A percentile compares a stretch with the other conserved stretches of the same genome.
Conservation (phyloP, 2,888 invertebrate species). For the Cybosia mesomella region DNA sequence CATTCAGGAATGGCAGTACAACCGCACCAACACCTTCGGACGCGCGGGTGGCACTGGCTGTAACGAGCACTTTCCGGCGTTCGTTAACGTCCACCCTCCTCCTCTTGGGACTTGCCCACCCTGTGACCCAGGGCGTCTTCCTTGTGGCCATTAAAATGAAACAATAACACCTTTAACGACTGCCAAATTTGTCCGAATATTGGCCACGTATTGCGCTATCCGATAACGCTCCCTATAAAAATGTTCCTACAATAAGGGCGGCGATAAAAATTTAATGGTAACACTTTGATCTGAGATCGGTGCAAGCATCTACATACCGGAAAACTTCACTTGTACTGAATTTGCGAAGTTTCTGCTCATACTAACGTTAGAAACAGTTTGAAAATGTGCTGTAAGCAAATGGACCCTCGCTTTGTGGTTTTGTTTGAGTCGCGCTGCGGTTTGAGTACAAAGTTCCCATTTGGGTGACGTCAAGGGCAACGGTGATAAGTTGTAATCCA, state of each 20-base stretch:
- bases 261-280: slow-evolving; percentile 26
- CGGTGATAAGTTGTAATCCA: neutral
- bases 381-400: slow-evolving; percentile 53
- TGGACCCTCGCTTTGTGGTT: slow-evolving; percentile 52
- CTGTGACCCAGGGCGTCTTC: neutral
- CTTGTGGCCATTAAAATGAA: slow-evolving; percentile 38
- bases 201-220: slow-evolving; percentile 42
- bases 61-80: slow-evolving; percentile 46
- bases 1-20: slow-evolving; percentile 11
- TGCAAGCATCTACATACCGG: slow-evolving; percentile 25
- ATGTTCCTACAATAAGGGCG: slow-evolving; percentile 28
- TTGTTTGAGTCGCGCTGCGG: slow-evolving; percentile 43
- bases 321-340: slow-evolving; percentile 33
- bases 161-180: slow-evolving; percentile 50
- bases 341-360: slow-evolving; percentile 28
- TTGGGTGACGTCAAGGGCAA: slow-evolving; percentile 22
- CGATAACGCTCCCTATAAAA: slow-evolving; percentile 39
- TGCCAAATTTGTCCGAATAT: slow-evolving; percentile 46
- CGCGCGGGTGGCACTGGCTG: slow-evolving; percentile 41
- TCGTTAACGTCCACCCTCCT: slow-evolving; percentile 32
- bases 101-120: neutral
- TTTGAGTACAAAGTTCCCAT: slow-evolving; percentile 45
- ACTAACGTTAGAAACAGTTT: slow-evolving; percentile 50
- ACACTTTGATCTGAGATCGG: slow-evolving; percentile 40
- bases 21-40: slow-evolving; percentile 33